Base-by-base conservation (phyloP, 1,140 invertebrate species). In the Spodoptera litura region DNA sequence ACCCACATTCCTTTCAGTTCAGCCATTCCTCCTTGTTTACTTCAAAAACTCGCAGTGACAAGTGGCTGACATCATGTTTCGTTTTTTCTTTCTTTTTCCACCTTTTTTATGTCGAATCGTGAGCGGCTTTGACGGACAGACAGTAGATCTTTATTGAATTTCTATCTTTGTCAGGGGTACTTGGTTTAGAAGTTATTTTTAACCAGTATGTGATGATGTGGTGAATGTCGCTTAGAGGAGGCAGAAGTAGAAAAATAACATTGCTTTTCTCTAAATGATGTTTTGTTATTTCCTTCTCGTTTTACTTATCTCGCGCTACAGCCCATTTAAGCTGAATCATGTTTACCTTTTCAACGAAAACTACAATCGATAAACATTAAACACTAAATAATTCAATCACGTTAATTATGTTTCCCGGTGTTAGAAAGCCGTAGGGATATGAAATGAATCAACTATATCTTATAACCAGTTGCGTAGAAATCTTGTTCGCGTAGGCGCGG, bases 401-500 rank as follows among this genome's bases (percentile, higher is more conserved):
- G 27, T 71, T 56, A 6, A 71, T 71, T 38, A 71, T 12, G 27
- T 71, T 74, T 61, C 55, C 44, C 38, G 44, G 71, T 74, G 55
- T 58, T 49, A 59, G 38, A 64, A 75, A 75, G 59, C 49, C 58
- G 59, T 53, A 66, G 56, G 73, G 73, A 62, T 75, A 64, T 75
- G 15, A 74, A 75, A 75, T 75, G 73, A 75, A 75, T 64, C 73
- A 75, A 64, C 73, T 75, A 75, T 62, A 78, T 72, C 58, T 72
- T 64, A 73, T 79, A 79, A 79, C 78, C 70, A 72, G 78, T 79
- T 79, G 59, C 25, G 59, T 75, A 73, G 78, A 79, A 79, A 73
- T 79, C 66, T 79, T 35, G 78, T 79, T 20, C 20, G 70, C 59
- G 70, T 79, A 52, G 78, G 78, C 59, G 78, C 31, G 10, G 56